Base-by-base conservation (phyloP, 1,140 invertebrate species). In the Saccostrea cuccullata region DNA sequence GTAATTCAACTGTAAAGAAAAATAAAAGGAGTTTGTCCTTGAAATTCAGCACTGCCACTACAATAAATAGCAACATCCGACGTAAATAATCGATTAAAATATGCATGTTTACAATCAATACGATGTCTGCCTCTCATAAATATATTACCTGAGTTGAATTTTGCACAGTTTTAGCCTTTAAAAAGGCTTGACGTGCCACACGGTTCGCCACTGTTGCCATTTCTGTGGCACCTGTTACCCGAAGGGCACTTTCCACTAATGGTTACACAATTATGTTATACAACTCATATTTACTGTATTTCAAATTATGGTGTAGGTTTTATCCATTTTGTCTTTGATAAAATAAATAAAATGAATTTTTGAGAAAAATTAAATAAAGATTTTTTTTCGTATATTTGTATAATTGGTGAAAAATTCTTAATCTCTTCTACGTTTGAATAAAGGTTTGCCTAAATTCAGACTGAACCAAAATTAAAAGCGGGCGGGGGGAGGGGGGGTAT, bases 151-250 rank as follows among this genome's bases (percentile, higher is more conserved):
- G 60, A 20, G 23, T 55, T 5, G 36, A 55, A 88, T 85, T 73
- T 82, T 67, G 55, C 0, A 47, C 36, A 58, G 87, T 77, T 85
- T 90, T 91, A 13, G 90, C 89, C 85, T 87, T 86, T 85, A 92
- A 88, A 64, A 92, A 86, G 56, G 91, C 90, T 82, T 92, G 91
- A 30, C 88, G 90, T 11, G 90, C 89, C 47, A 90, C 84, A 58
- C 91, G 88, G 85, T 91, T 90, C 67, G 89, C 86, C 70, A 91
- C 87, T 13, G 91, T 88, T 88, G 92, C 92, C 92, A 92, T 92
- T 36, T 91, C 91, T 86, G 20, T 40, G 30, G 55, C 77, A 91
- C 89, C 87, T 84, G n/a, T 20, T n/a, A n/a, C 82, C 47, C 82
- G 17, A 84, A 84, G 47, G 82, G 30, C 70, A 84, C 23, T 56